These are phyloP conservation scores for Dysmachus trigonus DNA, from an alignment of 2,888 invertebrate genomes.

Conservation along the genomic window DNA sequence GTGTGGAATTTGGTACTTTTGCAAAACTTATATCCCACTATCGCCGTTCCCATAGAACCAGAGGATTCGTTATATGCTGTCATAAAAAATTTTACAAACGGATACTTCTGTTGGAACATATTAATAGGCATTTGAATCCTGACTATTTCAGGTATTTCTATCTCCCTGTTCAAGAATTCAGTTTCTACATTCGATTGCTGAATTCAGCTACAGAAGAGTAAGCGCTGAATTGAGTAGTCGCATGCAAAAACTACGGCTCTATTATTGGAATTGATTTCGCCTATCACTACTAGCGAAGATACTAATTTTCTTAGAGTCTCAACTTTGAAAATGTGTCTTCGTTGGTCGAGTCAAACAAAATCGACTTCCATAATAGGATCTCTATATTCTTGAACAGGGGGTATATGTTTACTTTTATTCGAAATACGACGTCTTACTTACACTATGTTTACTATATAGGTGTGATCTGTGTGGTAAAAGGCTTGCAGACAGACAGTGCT, in stretches of 20 bases:
- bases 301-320: no score
- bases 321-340: no score
- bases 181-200: no score
- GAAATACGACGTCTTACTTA: background rate
- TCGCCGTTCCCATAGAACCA: background rate
- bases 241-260: no score
- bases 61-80: constrained; percentile 51
- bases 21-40: background rate
- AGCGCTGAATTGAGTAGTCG: no score
- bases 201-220: no score
- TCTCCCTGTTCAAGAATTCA: background rate
- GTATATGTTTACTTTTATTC: background rate
- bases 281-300: no score
- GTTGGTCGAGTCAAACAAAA: no score
- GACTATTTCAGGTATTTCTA: background rate
- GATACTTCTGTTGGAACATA: constrained; percentile 60
- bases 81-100: constrained; percentile 61
- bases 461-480: constrained; percentile 60
- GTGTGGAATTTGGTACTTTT: constrained; percentile 50
- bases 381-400: no score
- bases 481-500: constrained; percentile 60
- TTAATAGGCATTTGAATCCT: constrained; percentile 57
- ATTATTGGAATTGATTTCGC: no score
- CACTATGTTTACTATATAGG: constrained; percentile 49
- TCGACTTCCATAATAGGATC: no score